These are phyloP conservation scores for Leucophenga montana DNA, from an alignment of 2,888 invertebrate species.

Conservation along the genomic window DNA sequence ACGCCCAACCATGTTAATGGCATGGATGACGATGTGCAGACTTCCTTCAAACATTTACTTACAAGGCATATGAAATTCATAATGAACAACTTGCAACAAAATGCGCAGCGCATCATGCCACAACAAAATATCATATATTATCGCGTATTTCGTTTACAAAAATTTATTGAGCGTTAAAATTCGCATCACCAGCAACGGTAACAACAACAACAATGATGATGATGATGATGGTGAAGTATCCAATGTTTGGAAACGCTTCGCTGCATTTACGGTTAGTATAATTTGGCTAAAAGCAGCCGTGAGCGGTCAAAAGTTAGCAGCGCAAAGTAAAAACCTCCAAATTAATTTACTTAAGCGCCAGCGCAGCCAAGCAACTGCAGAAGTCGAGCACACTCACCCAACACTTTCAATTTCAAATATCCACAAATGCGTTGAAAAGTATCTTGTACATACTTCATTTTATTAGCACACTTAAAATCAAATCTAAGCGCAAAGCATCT, in stretches of 20 bases:
- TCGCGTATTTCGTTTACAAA: neutral
- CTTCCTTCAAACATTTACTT: neutral
- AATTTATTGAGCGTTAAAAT: slow-evolving; percentile 35
- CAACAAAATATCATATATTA: neutral
- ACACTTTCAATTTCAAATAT: slow-evolving; percentile 54
- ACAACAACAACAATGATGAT: neutral
- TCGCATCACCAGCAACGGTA: slow-evolving; percentile 9
- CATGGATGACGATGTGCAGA: neutral
- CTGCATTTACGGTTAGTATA: slow-evolving; percentile 26
- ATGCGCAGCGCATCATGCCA: neutral
- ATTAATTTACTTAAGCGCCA: slow-evolving; percentile 37
- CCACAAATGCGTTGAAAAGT: neutral
- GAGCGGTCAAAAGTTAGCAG: slow-evolving; percentile 21
- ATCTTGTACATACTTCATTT: slow-evolving; percentile 8
- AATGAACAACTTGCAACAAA: neutral
- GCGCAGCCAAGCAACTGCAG: neutral
- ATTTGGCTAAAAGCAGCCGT: slow-evolving; percentile 11
- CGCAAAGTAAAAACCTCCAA: slow-evolving; percentile 2
- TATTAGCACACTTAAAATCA: neutral
- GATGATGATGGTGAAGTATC: no score
- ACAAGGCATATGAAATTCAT: neutral
- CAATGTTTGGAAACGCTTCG: slow-evolving; percentile 22
- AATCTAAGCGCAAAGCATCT: neutral
- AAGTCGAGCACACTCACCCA: slow-evolving; percentile 3
- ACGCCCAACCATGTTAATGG: neutral